Base-by-base conservation (phyloP, 1,140 invertebrate species). In the Drosophila simulans region DNA sequence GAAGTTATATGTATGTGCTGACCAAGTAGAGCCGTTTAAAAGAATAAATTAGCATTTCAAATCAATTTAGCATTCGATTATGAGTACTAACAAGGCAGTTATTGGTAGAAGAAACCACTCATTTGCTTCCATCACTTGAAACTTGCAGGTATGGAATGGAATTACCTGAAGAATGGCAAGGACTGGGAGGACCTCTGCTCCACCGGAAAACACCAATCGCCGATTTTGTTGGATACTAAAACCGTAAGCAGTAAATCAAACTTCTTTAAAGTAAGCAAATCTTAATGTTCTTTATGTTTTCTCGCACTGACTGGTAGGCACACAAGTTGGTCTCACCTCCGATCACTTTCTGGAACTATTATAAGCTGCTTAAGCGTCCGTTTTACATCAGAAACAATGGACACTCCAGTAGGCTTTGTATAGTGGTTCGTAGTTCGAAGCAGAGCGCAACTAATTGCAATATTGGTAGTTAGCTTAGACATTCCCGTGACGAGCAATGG, bases 321-420 rank as follows among this genome's bases (percentile, higher is more conserved):
- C 92, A 94, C 13, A 92, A 93, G 22, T 81, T 94, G 5, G 93
- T 94, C 2, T 93, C 95, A 40, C 95, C 95, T 2, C 95, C 95
- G 2, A 93, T 96, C 60, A 94, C 95, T 80, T 93, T 95, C 69
- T 93, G 94, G 56, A 94, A 95, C 20, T 96, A 95, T 80, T 94
- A 95, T 65, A 93, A 95, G 79, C 93, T 93, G 25, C 90, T 96
- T 0, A 93, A 93, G 15, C 90, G 90, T 13, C 94, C 94, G 1
- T 73, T 95, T 11, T 92, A 90, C n/a, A 86, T 95, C 43, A 93
- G 92, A 12, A 95, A 95, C 79, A 95, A 95, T 83, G 95, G 95
- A 42, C 94, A 95, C 91, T 95, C 95, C 62, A 94, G 95, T 95
- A 91, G 12, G 12, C 5, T n/a, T 25, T 31, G 2, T 31, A 31